phyloP scores from a whole-genome alignment of 2,113 vertebrate genomes.

The Amblyornis subalaris region DNA sequence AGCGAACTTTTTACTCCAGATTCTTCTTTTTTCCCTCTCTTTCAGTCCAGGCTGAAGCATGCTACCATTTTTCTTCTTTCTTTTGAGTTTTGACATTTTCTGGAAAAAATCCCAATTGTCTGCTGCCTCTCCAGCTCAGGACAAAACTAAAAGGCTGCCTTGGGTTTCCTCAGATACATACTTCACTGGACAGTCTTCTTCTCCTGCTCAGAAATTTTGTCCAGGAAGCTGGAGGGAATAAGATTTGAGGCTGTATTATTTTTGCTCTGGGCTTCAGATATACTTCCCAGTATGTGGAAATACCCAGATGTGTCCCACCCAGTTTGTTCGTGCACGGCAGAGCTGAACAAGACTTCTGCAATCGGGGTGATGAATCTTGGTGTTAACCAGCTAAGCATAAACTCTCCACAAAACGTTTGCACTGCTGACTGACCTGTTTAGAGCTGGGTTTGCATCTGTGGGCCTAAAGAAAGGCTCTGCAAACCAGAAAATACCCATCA shows the following conservation, averaged over 20 bases:
- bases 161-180: not conserved
- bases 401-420: not conserved
- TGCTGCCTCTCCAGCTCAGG: not conserved
- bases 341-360: not conserved
- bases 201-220: not conserved
- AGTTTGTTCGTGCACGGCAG: fast-evolving
- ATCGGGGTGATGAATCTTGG: not conserved
- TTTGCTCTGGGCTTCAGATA: not conserved
- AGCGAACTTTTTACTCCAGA: not conserved
- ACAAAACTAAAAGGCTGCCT: not conserved
- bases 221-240: not conserved
- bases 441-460: not conserved
- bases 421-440: not conserved
- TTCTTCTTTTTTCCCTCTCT: not conserved
- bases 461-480: not conserved
- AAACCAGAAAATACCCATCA: not conserved
- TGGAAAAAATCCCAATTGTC: not conserved
- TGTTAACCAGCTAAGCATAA: not conserved
- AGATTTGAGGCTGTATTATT: not conserved
- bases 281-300: not conserved
- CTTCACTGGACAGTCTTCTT: not conserved
- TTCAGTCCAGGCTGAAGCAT: not conserved
- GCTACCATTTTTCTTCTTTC: not conserved
- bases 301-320: not conserved
- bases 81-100: not conserved